phyloP scores from a whole-genome alignment of 1,140 invertebrate species.

The Chionoecetes opilio region DNA sequence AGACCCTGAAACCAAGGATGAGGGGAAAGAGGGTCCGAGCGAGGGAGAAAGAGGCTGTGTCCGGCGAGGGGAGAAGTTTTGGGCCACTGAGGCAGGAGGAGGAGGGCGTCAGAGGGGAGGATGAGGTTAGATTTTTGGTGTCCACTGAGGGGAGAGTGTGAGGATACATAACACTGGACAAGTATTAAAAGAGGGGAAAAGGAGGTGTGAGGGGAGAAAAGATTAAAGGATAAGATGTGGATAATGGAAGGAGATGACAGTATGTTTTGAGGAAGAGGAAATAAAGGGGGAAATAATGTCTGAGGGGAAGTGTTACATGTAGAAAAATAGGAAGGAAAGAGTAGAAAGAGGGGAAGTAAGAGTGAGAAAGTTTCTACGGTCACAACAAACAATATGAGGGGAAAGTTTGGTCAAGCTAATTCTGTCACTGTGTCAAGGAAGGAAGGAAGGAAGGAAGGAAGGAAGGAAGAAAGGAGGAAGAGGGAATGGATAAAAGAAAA shows the following conservation, averaged over 20 bases:
- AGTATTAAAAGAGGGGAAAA: constrained; percentile 1
- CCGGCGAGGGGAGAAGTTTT: not conserved
- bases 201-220: not conserved
- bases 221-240: not conserved
- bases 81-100: not conserved
- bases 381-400: not conserved
- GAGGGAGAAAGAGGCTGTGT: constrained; percentile 3
- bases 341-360: not conserved
- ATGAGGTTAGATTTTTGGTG: not conserved
- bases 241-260: not conserved
- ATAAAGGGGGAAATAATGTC: not conserved
- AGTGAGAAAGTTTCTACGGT: not conserved
- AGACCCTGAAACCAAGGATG: constrained; percentile 59
- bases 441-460: not conserved
- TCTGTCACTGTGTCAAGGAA: not conserved
- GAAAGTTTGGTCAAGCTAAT: not conserved
- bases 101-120: constrained; percentile 10
- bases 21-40: not conserved
- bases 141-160: not conserved
- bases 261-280: not conserved
- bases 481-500: not conserved
- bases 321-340: not conserved
- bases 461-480: not conserved
- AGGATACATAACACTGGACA: not conserved
- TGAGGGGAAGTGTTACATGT: not conserved